A percentile compares a stretch with the other conserved stretches of the same genome.
Conservation (phyloP, 37 sponge, comb jelly and placozoan species). For the Oscarella lobularis region DNA sequence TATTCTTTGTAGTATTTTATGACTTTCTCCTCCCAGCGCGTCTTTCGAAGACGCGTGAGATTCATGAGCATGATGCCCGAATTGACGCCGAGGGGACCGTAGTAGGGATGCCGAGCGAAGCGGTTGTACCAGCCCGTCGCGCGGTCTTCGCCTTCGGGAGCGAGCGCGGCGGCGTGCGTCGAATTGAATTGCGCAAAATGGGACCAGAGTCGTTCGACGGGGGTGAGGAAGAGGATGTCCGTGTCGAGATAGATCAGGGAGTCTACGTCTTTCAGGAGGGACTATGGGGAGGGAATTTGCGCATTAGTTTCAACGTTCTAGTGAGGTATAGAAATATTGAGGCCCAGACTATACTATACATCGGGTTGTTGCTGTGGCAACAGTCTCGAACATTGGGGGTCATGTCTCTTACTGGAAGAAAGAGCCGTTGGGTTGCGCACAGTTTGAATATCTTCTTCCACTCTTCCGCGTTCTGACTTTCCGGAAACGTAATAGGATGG, state of each 20-base stretch:
- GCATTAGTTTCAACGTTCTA: background rate
- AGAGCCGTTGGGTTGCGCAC: slow-evolving; percentile 17
- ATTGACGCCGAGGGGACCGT: slow-evolving; percentile 18
- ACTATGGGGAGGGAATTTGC: background rate
- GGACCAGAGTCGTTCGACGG: slow-evolving; percentile 12
- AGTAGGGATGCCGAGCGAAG: slow-evolving; percentile 27
- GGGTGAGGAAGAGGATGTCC: slow-evolving; percentile 22
- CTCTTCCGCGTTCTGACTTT: background rate
- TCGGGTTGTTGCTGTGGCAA: too few species aligned
- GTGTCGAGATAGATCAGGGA: slow-evolving; percentile 25
- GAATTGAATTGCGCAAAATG: slow-evolving; percentile 2
- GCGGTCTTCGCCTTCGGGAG: slow-evolving; percentile 11
- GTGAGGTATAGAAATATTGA: background rate
- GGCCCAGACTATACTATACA: too few species aligned
- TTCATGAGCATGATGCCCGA: slow-evolving; percentile 30
- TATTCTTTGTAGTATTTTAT: slow-evolving; percentile 1
- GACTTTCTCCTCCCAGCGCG: slow-evolving; percentile 5
- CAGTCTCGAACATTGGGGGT: too few species aligned
- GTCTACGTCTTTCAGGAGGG: slow-evolving; percentile 1
- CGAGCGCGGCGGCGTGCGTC: slow-evolving; percentile 6
- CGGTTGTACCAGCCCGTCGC: slow-evolving; percentile 21
- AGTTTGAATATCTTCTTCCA: slow-evolving; percentile 26
- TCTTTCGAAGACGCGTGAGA: slow-evolving; percentile 9
- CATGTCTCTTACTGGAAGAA: slow-evolving; percentile 34
- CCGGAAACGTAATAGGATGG: background rate